Conservation (phyloP, 2,113 vertebrate genomes). For the Apeltes quadracus region DNA sequence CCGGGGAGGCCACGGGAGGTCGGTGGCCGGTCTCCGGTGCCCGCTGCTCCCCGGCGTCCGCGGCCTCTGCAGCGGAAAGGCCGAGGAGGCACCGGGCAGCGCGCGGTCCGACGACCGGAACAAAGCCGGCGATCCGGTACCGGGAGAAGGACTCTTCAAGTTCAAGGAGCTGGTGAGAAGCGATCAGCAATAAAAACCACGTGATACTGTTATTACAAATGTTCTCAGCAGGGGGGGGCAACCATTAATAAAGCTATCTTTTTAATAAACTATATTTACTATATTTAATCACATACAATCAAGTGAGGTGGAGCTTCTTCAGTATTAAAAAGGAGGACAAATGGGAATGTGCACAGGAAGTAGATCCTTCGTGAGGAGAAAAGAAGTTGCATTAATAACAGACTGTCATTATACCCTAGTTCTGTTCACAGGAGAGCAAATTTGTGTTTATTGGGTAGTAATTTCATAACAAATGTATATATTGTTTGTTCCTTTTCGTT, state of each 20-base stretch:
- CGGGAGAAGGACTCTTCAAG: conserved; percentile 75
- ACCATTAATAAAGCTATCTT: too few relatives aligned
- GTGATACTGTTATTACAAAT: too few relatives aligned
- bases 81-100: conserved; percentile 7
- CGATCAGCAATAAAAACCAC: neutral
- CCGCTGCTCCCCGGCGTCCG: conserved; percentile 14
- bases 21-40: conserved; percentile 9
- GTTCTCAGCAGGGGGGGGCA: too few relatives aligned
- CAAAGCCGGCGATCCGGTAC: conserved; percentile 18
- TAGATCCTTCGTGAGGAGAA: neutral
- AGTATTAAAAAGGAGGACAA: neutral
- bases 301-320: neutral
- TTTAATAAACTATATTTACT: too few relatives aligned
- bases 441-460: neutral
- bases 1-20: conserved; percentile 29
- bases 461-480: too few relatives aligned
- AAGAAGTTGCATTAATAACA: neutral
- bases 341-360: neutral
- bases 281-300: neutral
- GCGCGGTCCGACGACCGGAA: neutral
- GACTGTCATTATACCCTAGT: neutral
- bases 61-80: conserved; percentile 47
- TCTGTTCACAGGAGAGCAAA: neutral
- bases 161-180: conserved; percentile 82
- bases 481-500: neutral